These are phyloP conservation scores for Drosophila pectinifera DNA, from an alignment of 1,140 invertebrate species.

Conservation along the genomic window DNA sequence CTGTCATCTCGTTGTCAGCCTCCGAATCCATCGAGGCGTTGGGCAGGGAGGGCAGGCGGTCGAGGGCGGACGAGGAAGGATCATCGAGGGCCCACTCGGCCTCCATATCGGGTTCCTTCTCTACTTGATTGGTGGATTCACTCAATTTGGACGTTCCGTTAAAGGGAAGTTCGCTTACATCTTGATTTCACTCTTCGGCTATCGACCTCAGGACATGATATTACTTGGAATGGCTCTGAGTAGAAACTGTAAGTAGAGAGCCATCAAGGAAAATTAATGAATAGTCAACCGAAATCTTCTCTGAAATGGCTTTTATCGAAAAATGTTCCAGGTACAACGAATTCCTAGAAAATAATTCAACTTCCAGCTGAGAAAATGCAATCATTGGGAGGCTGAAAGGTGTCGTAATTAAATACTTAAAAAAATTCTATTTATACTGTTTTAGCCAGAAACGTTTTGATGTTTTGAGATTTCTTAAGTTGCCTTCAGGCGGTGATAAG, in stretches of 20 bases:
- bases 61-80: neutral
- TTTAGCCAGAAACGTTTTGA: constrained; percentile 2
- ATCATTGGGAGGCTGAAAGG: neutral
- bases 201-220: neutral
- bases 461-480: constrained; percentile 5
- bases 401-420: constrained; percentile 2
- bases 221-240: neutral
- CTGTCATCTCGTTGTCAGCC: constrained; percentile 26
- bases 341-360: neutral
- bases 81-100: constrained; percentile 38
- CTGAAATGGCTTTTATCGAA: no score
- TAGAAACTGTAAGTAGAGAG: constrained; percentile 11
- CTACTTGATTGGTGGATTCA: neutral
- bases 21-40: constrained; percentile 20
- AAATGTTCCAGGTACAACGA: no score
- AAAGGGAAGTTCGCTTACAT: constrained; percentile 4
- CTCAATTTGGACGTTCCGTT: constrained; percentile 14
- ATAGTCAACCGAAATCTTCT: no score
- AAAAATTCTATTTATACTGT: neutral
- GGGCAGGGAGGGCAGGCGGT: constrained; percentile 24
- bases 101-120: constrained; percentile 11
- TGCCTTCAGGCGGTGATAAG: neutral
- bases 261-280: neutral
- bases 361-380: neutral
- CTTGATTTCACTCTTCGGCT: neutral